phyloP scores from a whole-genome alignment of 1,140 invertebrate genomes.

The Caenorhabditis tropicalis region DNA sequence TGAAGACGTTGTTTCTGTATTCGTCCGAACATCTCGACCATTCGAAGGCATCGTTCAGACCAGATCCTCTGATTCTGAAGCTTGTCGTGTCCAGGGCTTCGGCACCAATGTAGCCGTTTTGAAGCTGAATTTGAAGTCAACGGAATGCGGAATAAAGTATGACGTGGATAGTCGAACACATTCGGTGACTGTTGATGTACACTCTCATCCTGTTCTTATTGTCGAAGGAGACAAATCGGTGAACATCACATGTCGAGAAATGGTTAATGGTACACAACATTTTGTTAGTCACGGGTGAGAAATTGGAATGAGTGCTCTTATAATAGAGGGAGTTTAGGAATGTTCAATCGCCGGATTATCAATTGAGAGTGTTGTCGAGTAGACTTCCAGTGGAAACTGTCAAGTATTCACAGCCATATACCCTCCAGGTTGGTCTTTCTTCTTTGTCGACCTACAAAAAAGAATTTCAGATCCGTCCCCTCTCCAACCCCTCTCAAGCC shows the following conservation, averaged over 20 bases:
- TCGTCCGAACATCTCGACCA: conserved; percentile 19
- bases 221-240: conserved; percentile 46
- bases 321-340: no score
- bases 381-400: conserved; percentile 15
- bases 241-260: conserved; percentile 37
- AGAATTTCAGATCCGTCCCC: not conserved
- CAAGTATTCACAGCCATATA: conserved; percentile 17
- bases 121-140: not conserved
- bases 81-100: conserved; percentile 27
- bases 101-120: conserved; percentile 45
- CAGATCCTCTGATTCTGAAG: not conserved
- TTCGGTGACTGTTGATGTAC: conserved; percentile 34
- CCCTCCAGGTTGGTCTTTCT: not conserved
- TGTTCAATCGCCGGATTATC: not conserved
- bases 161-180: not conserved
- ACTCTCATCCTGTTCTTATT: conserved; percentile 45
- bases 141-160: conserved; percentile 39
- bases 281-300: not conserved
- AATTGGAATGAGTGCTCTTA: no score
- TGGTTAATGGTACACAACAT: conserved; percentile 4
- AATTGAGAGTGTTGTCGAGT: not conserved
- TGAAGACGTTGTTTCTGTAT: conserved; percentile 35
- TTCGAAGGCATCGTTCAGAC: conserved; percentile 43
- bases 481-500: not conserved
- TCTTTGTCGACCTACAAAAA: not conserved